Conservation (phyloP, 2,113 vertebrate species). For the Nothocercus nigrocapillus region DNA sequence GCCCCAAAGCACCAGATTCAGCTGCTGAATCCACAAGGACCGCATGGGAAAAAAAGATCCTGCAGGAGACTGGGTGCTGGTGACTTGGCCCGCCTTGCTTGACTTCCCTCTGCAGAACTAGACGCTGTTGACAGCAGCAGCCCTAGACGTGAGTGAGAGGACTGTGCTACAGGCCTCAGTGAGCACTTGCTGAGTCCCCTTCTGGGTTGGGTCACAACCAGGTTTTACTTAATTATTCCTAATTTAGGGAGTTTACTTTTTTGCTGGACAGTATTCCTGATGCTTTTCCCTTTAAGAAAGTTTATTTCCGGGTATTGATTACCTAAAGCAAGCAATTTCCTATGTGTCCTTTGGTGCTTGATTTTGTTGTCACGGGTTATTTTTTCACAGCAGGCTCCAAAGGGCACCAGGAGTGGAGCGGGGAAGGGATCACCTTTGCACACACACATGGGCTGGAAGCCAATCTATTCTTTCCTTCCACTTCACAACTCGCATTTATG, state of each 20-base stretch:
- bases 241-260: background rate
- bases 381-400: background rate
- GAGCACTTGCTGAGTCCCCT: background rate
- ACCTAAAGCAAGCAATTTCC: background rate
- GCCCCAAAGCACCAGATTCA: background rate
- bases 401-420: background rate
- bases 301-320: no score
- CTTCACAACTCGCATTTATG: background rate
- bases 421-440: accelerated
- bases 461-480: background rate
- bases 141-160: background rate
- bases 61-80: background rate
- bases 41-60: background rate
- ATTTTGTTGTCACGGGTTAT: background rate
- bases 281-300: background rate
- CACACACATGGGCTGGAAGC: background rate
- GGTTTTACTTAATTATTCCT: background rate
- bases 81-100: accelerated
- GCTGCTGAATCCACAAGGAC: background rate
- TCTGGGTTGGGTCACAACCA: background rate
- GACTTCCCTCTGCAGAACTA: background rate
- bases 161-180: background rate
- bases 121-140: background rate
- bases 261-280: background rate
- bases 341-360: background rate